phyloP scores from a whole-genome alignment of 2,888 invertebrate species.

The Rhabditoides inermis region DNA sequence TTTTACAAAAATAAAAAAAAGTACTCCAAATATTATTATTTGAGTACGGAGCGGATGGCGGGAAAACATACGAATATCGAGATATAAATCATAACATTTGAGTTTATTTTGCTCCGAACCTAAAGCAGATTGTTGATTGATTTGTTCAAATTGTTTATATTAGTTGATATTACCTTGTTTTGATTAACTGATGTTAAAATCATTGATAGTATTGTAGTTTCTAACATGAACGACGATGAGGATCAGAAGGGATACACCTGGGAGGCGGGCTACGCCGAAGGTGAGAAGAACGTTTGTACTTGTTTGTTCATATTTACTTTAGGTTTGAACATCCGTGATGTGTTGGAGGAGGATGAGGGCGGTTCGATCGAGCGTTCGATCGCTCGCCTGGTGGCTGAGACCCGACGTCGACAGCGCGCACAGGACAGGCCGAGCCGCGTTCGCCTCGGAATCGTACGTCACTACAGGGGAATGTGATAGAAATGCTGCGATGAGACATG shows the following conservation, averaged over 20 bases:
- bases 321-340: conserved; percentile 63
- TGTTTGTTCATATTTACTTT: background rate
- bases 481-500: background rate
- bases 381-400: conserved; percentile 80
- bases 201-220: no score
- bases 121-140: no score
- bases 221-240: conserved; percentile 34
- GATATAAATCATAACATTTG: no score
- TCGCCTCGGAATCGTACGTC: conserved; percentile 72
- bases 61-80: no score
- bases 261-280: conserved; percentile 58
- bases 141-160: no score
- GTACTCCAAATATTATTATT: no score
- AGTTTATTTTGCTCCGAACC: no score
- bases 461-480: no score
- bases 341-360: conserved; percentile 87
- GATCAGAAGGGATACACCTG: conserved; percentile 54
- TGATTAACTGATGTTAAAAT: no score
- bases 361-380: conserved; percentile 82
- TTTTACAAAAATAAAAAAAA: no score
- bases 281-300: conserved; percentile 33
- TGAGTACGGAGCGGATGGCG: no score
- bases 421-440: conserved; percentile 62
- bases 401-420: conserved; percentile 63
- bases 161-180: no score